Evolutionary conservation across 2,888 invertebrate species (phyloP).

Genomic region (Glyphotaelius pellucidus): DNA sequence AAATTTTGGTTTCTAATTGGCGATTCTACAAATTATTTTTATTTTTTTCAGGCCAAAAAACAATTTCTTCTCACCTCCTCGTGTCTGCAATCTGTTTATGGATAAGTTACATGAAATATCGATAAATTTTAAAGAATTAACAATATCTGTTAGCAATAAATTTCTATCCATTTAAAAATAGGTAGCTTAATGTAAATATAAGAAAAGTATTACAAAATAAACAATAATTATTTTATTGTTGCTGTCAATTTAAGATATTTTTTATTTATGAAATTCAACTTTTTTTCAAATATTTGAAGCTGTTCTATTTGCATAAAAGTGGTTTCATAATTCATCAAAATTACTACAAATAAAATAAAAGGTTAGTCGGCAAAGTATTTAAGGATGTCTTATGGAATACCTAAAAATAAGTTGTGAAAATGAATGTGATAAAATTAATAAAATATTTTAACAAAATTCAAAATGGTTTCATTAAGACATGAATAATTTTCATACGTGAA

Average conservation of each 20-base stretch:
- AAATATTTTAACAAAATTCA: conserved; percentile 42
- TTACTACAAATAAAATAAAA: neutral
- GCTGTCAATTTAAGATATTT: neutral
- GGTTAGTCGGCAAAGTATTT: neutral
- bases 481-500: neutral
- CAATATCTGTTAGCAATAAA: conserved; percentile 34
- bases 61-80: conserved; percentile 12
- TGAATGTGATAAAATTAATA: conserved; percentile 41
- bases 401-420: conserved; percentile 23
- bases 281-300: neutral
- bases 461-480: conserved; percentile 24
- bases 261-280: neutral
- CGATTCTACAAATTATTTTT: neutral
- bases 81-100: conserved; percentile 9
- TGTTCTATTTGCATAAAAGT: neutral
- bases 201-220: neutral
- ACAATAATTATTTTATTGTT: neutral
- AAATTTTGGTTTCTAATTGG: conserved; percentile 5
- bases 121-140: conserved; percentile 7
- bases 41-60: conserved; percentile 23
- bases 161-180: neutral
- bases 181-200: conserved; percentile 2
- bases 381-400: conserved; percentile 23
- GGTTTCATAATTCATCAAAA: neutral
- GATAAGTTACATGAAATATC: conserved; percentile 36